These are phyloP conservation scores for Lucifuga dentata DNA, from an alignment of 2,113 vertebrate species.

Conservation along the genomic window DNA sequence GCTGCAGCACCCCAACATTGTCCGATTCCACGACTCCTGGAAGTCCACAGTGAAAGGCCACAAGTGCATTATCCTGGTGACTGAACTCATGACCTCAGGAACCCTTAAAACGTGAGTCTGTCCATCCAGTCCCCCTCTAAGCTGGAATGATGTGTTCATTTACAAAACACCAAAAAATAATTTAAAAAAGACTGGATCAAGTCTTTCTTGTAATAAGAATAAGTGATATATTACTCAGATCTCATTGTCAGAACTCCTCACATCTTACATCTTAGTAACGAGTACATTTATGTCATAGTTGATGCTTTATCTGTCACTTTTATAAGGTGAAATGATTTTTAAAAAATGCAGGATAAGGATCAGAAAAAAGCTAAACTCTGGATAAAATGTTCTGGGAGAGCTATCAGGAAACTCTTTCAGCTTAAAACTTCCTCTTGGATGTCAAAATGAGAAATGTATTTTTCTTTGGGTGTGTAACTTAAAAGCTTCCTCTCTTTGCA, in stretches of 20 bases:
- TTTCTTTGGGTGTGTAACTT: slow-evolving; percentile 4
- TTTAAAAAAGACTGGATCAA: no score
- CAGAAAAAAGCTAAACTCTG: neutral
- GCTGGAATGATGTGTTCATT: no score
- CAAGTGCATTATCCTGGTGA: slow-evolving; percentile 95
- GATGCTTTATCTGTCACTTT: slow-evolving; percentile 24
- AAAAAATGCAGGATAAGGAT: slow-evolving; percentile 1
- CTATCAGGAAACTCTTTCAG: slow-evolving; percentile 17
- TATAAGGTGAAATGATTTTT: neutral
- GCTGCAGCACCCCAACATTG: slow-evolving; percentile 97
- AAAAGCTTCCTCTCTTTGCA: slow-evolving; percentile 24
- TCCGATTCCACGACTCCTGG: slow-evolving; percentile 98
- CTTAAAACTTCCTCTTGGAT: slow-evolving; percentile 42
- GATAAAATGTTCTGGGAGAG: slow-evolving; percentile 1
- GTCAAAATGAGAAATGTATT: slow-evolving; percentile 37
- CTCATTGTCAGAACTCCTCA: neutral
- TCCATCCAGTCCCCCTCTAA: neutral
- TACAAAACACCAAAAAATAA: no score
- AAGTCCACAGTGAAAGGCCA: slow-evolving; percentile 93
- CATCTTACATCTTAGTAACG: neutral
- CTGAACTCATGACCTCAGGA: slow-evolving; percentile 98
- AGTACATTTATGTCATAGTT: slow-evolving; percentile 17
- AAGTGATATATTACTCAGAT: neutral
- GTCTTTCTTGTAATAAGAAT: neutral
- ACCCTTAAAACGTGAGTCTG: slow-evolving; percentile 96